Evolutionary conservation across 2,113 vertebrate genomes (phyloP), one percentile per base, ranked within the genome.

Genomic region (Pseudopipra pipra): DNA sequence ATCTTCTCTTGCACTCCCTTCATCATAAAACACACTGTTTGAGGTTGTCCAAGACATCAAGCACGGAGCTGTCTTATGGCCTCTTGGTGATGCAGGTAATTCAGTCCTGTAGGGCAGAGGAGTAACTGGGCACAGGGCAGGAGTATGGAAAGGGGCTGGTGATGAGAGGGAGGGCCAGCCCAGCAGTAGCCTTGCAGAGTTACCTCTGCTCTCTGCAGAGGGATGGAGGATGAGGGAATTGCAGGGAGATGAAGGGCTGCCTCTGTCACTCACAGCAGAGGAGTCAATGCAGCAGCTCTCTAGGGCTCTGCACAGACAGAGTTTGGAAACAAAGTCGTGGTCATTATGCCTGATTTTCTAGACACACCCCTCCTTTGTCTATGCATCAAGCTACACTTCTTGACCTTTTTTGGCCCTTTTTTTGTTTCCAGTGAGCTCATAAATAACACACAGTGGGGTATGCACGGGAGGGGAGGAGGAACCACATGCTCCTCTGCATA

Each of bases 41-140:
- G 28, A 84, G 41, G 11, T 1, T 89, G 63, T 14, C 54, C 35
- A 63, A 59, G 28, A 12, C 4, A 14, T 9, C 56, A 79, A 27
- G 72, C 25, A 10, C 12, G 5, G 31, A 81, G 37, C 30, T 65
- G 14, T 22, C 2, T 9, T 12, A 4, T 35, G 25, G 70, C 27
- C 31, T 52, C 21, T 20, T 7, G 0, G 33, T 6, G 1, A 13
- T 2, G 8, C 3, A 1, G 25, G 28, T 28, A 52, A 31, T 11
- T 27, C 18, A 9, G 51, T 25, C 18, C n/a, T 16, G 14, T 3
- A 56, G 21, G 27, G 18, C 0, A 52, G 27, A 43, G 41, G 33
- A 87, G 11, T 31, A 55, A 25, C 13, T 37, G 81, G 15, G 46
- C 3, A 21, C 6, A 14, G 35, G 12, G 8, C 24, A 62, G 56